These are phyloP conservation scores for Bombus confusus DNA, from an alignment of 1,140 invertebrate genomes.

Conservation along the genomic window DNA sequence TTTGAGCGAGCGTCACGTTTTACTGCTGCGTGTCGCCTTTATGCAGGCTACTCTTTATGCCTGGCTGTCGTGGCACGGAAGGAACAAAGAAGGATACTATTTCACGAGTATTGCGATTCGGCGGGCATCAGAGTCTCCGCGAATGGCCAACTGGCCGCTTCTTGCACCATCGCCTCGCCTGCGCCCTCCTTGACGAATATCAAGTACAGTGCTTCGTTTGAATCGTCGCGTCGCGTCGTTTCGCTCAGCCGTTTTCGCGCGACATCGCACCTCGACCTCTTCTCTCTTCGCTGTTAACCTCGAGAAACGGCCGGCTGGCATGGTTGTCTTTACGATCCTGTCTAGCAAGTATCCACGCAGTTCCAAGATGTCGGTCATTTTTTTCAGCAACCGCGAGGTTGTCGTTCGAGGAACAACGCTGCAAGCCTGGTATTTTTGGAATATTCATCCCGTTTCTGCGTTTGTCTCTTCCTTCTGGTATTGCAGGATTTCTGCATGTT, in stretches of 20 bases:
- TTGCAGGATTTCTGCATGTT: too few relatives aligned
- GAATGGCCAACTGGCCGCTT: background rate
- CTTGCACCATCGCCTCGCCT: background rate
- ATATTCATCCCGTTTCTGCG: too few relatives aligned
- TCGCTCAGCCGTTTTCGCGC: slow-evolving; percentile 10
- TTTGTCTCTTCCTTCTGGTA: too few relatives aligned
- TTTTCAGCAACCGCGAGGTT: background rate
- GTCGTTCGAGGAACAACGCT: too few relatives aligned
- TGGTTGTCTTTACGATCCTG: background rate
- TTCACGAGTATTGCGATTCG: slow-evolving; percentile 63
- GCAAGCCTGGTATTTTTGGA: too few relatives aligned
- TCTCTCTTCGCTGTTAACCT: background rate
- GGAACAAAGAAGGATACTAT: slow-evolving; percentile 63
- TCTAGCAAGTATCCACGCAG: background rate
- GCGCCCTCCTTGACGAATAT: slow-evolving; percentile 17
- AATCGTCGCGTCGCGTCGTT: background rate
- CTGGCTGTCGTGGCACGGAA: slow-evolving; percentile 42
- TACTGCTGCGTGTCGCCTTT: slow-evolving; percentile 51
- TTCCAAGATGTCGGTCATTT: background rate
- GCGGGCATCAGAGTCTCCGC: slow-evolving; percentile 36
- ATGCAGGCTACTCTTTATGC: slow-evolving; percentile 57
- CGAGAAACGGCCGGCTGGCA: background rate
- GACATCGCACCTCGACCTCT: background rate
- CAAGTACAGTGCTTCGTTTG: slow-evolving; percentile 11
- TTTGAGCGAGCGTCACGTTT: slow-evolving; percentile 65